Base-by-base conservation (phyloP, 1,140 invertebrate species). In the Hormaphis cornu region DNA sequence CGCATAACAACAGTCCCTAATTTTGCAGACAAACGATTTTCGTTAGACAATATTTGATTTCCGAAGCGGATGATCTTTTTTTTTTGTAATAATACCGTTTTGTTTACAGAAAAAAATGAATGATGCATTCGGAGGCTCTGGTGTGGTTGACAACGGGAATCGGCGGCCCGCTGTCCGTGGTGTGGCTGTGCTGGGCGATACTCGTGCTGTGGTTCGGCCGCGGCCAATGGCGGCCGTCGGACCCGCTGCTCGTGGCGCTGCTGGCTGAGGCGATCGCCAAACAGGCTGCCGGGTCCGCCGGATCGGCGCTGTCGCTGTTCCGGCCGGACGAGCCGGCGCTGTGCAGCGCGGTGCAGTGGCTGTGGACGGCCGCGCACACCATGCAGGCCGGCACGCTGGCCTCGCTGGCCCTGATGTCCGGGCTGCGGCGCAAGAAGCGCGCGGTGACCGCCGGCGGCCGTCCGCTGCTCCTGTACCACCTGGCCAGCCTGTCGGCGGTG, bases 171-270 rank as follows among this genome's bases (percentile, higher is more conserved):
- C 77, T 82, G 71, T 79, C 79, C 70, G 77, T 81, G 66, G 78
- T 81, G 44, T 72, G 79, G 59, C 73, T 81, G n/a, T 78, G 77
- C 24, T 82, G 81, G 81, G 77, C 77, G 0, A 75, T 81, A 20
- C 74, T 81, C 71, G 80, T 82, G 56, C 78, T 83, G 74, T 81
- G 83, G 74, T 81, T 80, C 42, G 81, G 82, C 71, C 78, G 82
- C 16, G 74, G 77, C 0, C 75, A 78, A 24, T 79, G 83, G 77
- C 75, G 82, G 22, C 80, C 80, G n/a, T 79, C 83, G 71, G 83
- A 84, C 63, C 77, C 83, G 22, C 80, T 84, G 37, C 75, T 83
- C 16, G 77, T 82, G 16, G 80, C 81, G 16, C 73, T 83, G 5
- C 74, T 81, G 53, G 73, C 76, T 1, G 75, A 81, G 72, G 80